These are phyloP conservation scores for Pygmarrhopalites habei DNA, from an alignment of 1,140 invertebrate species.

Conservation along the genomic window DNA sequence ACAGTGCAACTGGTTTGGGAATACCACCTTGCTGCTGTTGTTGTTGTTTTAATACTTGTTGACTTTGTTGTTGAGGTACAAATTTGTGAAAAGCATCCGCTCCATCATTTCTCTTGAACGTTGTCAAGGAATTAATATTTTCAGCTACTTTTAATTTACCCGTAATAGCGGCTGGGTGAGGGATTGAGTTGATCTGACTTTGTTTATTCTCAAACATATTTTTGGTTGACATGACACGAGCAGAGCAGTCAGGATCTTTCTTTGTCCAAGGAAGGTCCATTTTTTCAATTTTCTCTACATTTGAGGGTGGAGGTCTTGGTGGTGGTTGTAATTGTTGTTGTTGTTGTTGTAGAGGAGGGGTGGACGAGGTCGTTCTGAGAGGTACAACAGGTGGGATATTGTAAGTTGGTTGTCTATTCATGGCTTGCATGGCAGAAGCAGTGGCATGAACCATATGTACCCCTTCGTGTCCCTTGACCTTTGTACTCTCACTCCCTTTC, in stretches of 20 bases:
- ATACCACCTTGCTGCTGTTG: too few species aligned
- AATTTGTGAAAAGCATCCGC: not conserved
- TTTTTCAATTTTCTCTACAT: too few species aligned
- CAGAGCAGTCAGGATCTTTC: not conserved
- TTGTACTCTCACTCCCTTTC: too few species aligned
- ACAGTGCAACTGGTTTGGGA: too few species aligned
- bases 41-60: not conserved
- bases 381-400: conserved; percentile 1
- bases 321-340: not conserved
- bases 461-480: conserved; percentile 19
- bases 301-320: not conserved
- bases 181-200: too few species aligned
- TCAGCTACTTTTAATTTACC: conserved; percentile 3
- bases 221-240: not conserved
- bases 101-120: not conserved
- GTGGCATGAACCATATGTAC: conserved; percentile 39
- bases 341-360: not conserved
- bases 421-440: conserved; percentile 33
- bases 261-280: conserved; percentile 28
- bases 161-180: not conserved
- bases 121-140: not conserved
- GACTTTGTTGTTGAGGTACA: not conserved
- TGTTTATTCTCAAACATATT: not conserved
- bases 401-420: conserved; percentile 16
- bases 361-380: not conserved